Conservation (phyloP, 2,113 vertebrate genomes). For the Cyphomyrus discorhynchus region DNA sequence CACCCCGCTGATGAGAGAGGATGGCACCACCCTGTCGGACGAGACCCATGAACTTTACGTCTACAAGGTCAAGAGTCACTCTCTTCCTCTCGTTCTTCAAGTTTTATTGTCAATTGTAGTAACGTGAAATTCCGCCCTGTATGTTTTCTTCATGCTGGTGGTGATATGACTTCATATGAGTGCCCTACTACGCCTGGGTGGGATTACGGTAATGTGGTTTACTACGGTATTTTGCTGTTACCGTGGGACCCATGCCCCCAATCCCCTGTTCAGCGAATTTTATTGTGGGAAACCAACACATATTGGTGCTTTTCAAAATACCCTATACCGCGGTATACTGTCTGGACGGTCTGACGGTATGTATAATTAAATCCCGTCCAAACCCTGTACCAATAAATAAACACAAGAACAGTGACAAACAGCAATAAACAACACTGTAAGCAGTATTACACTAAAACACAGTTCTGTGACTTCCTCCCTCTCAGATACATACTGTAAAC, state of each 20-base stretch:
- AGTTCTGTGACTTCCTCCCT: background rate
- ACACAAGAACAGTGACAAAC: background rate
- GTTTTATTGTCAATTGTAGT: background rate
- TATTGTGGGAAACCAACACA: background rate
- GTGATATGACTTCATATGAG: background rate
- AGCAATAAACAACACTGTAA: background rate
- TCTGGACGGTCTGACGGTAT: background rate
- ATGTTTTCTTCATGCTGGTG: background rate
- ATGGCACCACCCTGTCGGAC: constrained; percentile 90
- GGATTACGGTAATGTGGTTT: background rate
- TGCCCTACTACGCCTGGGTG: background rate
- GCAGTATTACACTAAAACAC: background rate
- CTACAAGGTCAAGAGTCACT: constrained; percentile 76
- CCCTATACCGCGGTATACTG: background rate
- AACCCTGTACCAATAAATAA: background rate
- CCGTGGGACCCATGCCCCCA: background rate
- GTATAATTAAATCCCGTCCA: background rate
- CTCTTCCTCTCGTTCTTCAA: background rate
- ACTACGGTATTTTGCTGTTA: background rate
- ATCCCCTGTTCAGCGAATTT: background rate
- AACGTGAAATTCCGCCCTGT: background rate
- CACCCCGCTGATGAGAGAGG: constrained; percentile 93
- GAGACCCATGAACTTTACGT: constrained; percentile 94
- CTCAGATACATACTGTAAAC: background rate
- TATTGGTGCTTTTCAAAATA: background rate